These are phyloP conservation scores for Manduca sexta DNA, from an alignment of 1,140 invertebrate species.

Conservation along the genomic window DNA sequence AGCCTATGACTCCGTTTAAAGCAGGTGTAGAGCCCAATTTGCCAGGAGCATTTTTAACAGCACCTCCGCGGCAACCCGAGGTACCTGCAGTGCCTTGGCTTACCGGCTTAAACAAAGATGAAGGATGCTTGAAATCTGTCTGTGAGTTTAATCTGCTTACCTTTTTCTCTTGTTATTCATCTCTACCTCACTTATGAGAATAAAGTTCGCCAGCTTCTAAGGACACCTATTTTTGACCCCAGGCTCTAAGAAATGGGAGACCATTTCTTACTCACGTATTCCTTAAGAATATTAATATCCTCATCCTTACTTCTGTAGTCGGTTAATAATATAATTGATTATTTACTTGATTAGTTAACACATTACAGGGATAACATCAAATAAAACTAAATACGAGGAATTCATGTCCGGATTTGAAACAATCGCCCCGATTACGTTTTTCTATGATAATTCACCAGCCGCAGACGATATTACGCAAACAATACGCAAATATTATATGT, in stretches of 20 bases:
- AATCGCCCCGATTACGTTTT: constrained; percentile 77
- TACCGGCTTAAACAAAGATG: constrained; percentile 78
- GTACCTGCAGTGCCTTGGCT: constrained; percentile 77
- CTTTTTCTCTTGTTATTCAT: no score
- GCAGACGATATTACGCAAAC: constrained; percentile 66
- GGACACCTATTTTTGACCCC: no score
- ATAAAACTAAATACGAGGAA: constrained; percentile 60
- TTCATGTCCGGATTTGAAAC: constrained; percentile 74
- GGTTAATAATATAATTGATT: no score
- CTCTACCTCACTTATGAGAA: no score
- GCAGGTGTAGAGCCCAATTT: constrained; percentile 79
- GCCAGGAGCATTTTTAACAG: constrained; percentile 78
- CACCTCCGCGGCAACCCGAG: constrained; percentile 73
- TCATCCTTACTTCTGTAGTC: no score
- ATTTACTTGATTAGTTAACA: neutral
- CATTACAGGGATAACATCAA: constrained; percentile 46
- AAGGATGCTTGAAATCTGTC: constrained; percentile 78
- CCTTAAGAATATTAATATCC: no score
- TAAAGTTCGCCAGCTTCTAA: no score
- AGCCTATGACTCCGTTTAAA: constrained; percentile 83
- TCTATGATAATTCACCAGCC: constrained; percentile 73
- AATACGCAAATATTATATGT: constrained; percentile 77
- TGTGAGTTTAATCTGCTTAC: constrained; percentile 65
- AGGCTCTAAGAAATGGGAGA: no score
- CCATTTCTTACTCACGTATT: no score